phyloP scores from a whole-genome alignment of 1,140 invertebrate genomes.

The Sarcophaga bullata region DNA sequence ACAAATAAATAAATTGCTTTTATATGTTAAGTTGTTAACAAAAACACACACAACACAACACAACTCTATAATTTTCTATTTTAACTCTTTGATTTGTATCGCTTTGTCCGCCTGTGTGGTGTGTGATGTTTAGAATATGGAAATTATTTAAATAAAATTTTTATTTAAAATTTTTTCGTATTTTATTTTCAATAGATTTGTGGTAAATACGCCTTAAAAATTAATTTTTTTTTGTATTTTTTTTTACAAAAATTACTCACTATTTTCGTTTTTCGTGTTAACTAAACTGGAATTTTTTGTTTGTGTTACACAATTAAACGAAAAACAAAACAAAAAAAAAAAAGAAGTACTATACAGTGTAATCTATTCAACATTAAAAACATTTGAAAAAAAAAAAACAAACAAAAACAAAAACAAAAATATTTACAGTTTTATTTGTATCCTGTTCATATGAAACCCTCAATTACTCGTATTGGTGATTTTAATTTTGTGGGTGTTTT shows the following conservation, averaged over 20 bases:
- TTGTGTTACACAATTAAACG: neutral
- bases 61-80: constrained; percentile 24
- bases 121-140: too few species aligned
- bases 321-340: neutral
- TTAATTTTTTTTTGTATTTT: neutral
- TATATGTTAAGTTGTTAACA: constrained; percentile 1
- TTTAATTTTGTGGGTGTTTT: neutral
- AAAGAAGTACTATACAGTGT: too few species aligned
- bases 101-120: too few species aligned
- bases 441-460: neutral
- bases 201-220: neutral
- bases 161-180: neutral
- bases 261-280: neutral
- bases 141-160: too few species aligned
- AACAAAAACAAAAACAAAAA: too few species aligned
- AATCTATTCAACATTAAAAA: too few species aligned
- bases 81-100: neutral
- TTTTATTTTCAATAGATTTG: neutral
- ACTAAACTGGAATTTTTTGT: neutral
- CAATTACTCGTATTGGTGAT: neutral
- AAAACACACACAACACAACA: neutral
- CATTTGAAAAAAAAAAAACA: neutral
- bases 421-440: neutral
- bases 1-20: neutral
- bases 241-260: neutral